phyloP scores from a whole-genome alignment of 37 sponge, comb jelly and placozoan species.

The Cliona cf. orientalis region DNA sequence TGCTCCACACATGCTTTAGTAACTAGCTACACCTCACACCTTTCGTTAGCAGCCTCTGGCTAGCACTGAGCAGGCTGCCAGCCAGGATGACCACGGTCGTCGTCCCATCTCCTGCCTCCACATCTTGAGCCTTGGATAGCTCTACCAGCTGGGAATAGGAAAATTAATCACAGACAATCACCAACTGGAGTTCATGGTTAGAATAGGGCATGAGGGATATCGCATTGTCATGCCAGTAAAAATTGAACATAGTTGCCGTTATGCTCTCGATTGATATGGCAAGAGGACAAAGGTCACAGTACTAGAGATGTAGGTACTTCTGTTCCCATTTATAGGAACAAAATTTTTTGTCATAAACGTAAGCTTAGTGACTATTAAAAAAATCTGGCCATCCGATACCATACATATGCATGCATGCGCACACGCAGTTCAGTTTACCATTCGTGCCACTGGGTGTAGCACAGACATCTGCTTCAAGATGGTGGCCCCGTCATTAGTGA shows the following conservation, averaged over 20 bases:
- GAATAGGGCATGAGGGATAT: neutral
- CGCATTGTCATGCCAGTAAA: too few species aligned
- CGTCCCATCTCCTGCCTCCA: conserved; percentile 99
- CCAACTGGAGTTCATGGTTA: neutral
- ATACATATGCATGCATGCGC: too few species aligned
- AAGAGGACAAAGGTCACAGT: too few species aligned
- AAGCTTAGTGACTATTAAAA: too few species aligned
- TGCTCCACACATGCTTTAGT: neutral
- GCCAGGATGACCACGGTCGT: conserved; percentile 97
- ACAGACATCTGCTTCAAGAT: conserved; percentile 99
- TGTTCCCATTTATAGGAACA: too few species aligned
- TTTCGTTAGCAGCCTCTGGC: conserved; percentile 85
- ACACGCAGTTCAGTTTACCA: conserved; percentile 82
- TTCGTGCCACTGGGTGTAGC: conserved; percentile 96
- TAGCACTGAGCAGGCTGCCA: conserved; percentile 91
- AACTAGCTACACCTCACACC: conserved; percentile 31
- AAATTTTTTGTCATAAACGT: too few species aligned
- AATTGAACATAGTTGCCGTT: too few species aligned
- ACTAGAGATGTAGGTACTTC: too few species aligned
- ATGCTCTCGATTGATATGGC: too few species aligned
- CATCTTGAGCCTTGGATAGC: conserved; percentile 98
- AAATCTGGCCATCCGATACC: too few species aligned
- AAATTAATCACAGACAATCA: neutral
- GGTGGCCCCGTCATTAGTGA: conserved; percentile 99
- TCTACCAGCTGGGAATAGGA: conserved; percentile 86